Evolutionary conservation across 2,113 vertebrate genomes (phyloP), one percentile per base, ranked within the genome.

Genomic region (Labrus mixtus): DNA sequence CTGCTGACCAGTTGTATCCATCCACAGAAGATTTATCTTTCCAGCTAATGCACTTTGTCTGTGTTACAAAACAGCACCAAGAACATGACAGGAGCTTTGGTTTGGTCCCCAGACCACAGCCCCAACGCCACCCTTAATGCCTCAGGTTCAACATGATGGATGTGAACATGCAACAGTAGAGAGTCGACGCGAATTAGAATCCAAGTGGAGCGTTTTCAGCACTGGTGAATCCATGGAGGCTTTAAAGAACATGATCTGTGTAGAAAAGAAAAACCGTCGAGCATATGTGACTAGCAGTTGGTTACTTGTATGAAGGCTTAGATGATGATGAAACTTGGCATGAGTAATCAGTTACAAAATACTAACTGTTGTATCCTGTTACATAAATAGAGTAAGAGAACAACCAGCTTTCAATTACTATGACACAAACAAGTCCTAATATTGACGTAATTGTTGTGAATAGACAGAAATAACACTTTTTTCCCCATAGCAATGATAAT

Each of bases 1-100:
- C 55, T 51, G 72, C 60, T 65, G 63, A 59, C 25, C 66, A 81
- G 77, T 33, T 80, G 69, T n/a, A 16, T 48, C 22, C 39, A 19
- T 71, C 65, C 78, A 58, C 64, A 45, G 43, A 23, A 72, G 57
- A 78, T 67, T 55, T 2, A 74, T 70, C 22, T 58, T 15, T 50
- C 50, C 33, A 41, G 41, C 15, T 33, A 1, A 54, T 15, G 20
- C 22, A 51, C 56, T 62, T 69, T 62, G 33, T 73, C 68, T n/a
- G 19, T 23, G 65, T 19, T 72, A 50, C 6, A 15, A 25, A 33
- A 43, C 16, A 45, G 19, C 29, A 25, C 19, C 45, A 11, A 56
- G n/a, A 45, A 55, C 61, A 29, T 7, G 37, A 20, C 13, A 15
- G 10, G 7, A 37, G 68, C 63, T 54, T 19, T 25, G 43, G 57